phyloP scores from a whole-genome alignment of 2,888 invertebrate species.

The Tetramorium bicarinatum region DNA sequence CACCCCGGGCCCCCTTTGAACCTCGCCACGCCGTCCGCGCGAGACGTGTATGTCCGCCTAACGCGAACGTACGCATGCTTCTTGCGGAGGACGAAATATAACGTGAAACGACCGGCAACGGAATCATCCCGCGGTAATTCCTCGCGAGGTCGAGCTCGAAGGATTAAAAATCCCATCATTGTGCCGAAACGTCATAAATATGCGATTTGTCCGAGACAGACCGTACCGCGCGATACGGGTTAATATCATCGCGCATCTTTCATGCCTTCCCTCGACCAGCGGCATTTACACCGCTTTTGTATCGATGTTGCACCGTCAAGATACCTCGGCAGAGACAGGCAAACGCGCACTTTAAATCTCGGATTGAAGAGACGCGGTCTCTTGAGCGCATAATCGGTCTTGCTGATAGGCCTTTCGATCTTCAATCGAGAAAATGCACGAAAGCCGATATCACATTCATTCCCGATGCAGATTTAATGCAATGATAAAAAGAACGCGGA shows the following conservation, averaged over 20 bases:
- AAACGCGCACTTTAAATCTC: constrained; percentile 76
- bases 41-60: constrained; percentile 67
- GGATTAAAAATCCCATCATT: constrained; percentile 84
- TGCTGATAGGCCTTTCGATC: constrained; percentile 71
- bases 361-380: constrained; percentile 69
- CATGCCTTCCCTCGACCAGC: constrained; percentile 31
- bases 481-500: background rate
- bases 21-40: constrained; percentile 24
- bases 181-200: constrained; percentile 84
- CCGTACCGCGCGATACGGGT: constrained; percentile 77
- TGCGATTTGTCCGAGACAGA: constrained; percentile 84
- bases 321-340: constrained; percentile 10
- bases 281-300: constrained; percentile 45
- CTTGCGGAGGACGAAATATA: constrained; percentile 76
- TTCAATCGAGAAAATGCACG: constrained; percentile 1
- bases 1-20: constrained; percentile 22
- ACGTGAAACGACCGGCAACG: constrained; percentile 71
- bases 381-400: constrained; percentile 80
- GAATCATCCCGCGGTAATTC: constrained; percentile 58
- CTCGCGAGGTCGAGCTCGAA: constrained; percentile 67
- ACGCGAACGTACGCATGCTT: constrained; percentile 72
- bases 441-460: constrained; percentile 18
- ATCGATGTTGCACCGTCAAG: constrained; percentile 44
- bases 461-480: background rate
- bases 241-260: constrained; percentile 70